Evolutionary conservation across 2,113 vertebrate genomes (phyloP).

Genomic region (Rallus limicola): DNA sequence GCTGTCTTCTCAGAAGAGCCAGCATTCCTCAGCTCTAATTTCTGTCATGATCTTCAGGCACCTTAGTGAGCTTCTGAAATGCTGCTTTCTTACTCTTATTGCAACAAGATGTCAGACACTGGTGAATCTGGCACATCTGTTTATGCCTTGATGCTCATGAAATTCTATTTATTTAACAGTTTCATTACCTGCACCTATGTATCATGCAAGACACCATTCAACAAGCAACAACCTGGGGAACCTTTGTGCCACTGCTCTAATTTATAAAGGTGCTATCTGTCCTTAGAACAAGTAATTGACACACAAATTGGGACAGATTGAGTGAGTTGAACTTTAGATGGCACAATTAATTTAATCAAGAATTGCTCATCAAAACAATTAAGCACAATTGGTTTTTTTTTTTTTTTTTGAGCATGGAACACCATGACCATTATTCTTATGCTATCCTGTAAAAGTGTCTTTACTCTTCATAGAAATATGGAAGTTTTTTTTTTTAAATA

Average conservation of each 20-base stretch:
- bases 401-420: background rate
- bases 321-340: constrained; percentile 27
- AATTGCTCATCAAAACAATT: constrained; percentile 28
- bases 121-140: background rate
- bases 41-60: background rate
- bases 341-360: constrained; percentile 9
- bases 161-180: background rate
- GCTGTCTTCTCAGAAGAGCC: background rate
- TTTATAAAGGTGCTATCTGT: constrained; percentile 32
- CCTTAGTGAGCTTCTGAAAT: background rate
- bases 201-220: background rate
- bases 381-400: constrained; percentile 24
- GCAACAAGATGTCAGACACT: background rate
- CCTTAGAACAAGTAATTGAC: constrained; percentile 3
- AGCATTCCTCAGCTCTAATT: background rate
- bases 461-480: background rate
- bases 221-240: background rate
- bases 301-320: background rate
- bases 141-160: background rate
- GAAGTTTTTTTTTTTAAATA: background rate
- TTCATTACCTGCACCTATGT: background rate
- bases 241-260: background rate
- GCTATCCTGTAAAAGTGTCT: constrained; percentile 14
- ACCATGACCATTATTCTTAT: background rate
- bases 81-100: background rate